A percentile compares a stretch with the other conserved stretches of the same genome.
Conservation (phyloP, 2,797 vertebrate genomes). For the Gymnodraco acuticeps region DNA sequence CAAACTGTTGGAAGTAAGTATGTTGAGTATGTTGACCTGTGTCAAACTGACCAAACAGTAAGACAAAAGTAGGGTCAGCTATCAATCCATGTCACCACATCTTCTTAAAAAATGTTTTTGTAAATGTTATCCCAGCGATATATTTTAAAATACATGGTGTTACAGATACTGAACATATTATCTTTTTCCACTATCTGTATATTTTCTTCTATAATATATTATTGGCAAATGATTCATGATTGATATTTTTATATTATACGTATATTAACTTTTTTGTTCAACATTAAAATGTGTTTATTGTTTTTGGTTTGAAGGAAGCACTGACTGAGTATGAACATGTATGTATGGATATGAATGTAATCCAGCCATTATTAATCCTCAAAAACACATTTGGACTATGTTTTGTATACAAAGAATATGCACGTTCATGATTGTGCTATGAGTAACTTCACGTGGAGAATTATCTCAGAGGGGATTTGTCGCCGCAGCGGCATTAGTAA, state of each 20-base stretch:
- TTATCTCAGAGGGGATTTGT: not conserved
- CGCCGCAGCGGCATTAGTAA: not conserved
- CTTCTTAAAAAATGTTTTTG: not conserved
- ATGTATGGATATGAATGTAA: not conserved
- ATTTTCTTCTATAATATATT: not conserved
- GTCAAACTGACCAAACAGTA: not conserved
- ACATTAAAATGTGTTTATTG: not conserved
- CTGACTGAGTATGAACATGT: not conserved
- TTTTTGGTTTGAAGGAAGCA: not conserved
- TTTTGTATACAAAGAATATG: not conserved
- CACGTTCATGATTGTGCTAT: not conserved
- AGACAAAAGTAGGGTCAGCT: not conserved
- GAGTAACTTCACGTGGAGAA: not conserved
- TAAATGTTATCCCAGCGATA: not conserved
- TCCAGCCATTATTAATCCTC: not conserved
- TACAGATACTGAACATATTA: not conserved
- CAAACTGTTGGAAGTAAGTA: not conserved
- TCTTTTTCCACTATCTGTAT: not conserved
- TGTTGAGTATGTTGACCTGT: not conserved
- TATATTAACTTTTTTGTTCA: constrained; percentile 2
- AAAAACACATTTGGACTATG: no score
- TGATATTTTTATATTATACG: not conserved
- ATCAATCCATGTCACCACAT: not conserved
- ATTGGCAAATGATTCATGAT: not conserved
- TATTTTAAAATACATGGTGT: not conserved